Evolutionary conservation across 2,888 invertebrate species (phyloP).

Genomic region (Acleris cristana): DNA sequence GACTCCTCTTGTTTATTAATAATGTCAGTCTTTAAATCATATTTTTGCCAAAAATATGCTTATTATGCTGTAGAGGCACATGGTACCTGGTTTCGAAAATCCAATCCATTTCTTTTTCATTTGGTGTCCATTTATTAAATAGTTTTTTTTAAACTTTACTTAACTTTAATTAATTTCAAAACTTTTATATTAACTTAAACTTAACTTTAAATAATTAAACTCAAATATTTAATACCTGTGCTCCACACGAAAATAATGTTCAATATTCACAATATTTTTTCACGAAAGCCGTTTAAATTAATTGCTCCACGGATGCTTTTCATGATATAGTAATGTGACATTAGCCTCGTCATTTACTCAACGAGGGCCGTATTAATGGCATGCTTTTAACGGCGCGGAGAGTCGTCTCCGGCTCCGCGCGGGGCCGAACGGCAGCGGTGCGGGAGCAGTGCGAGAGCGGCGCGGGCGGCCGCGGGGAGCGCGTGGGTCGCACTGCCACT

Average conservation of each 20-base stretch:
- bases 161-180: neutral
- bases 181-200: neutral
- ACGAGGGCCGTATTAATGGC: slow-evolving; percentile 62
- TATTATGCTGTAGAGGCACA: too few species aligned
- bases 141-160: too few species aligned
- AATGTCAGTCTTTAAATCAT: too few species aligned
- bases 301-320: slow-evolving; percentile 68
- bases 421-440: slow-evolving; percentile 9
- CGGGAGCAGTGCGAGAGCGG: slow-evolving; percentile 38
- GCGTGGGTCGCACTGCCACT: slow-evolving; percentile 70
- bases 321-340: slow-evolving; percentile 66
- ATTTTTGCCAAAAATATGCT: too few species aligned
- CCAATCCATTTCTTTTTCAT: too few species aligned
- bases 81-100: too few species aligned
- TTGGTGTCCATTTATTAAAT: too few species aligned
- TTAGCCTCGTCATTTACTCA: slow-evolving; percentile 67
- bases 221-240: slow-evolving; percentile 29
- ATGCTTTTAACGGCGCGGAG: slow-evolving; percentile 56
- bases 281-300: slow-evolving; percentile 60
- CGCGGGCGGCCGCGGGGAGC: slow-evolving; percentile 66
- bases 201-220: neutral
- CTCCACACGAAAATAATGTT: slow-evolving; percentile 54
- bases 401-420: slow-evolving; percentile 28
- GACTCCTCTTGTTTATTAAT: too few species aligned
- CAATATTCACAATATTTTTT: slow-evolving; percentile 48